Evolutionary conservation across 2,888 invertebrate species (phyloP).

Genomic region (Therioaphis trifolii): DNA sequence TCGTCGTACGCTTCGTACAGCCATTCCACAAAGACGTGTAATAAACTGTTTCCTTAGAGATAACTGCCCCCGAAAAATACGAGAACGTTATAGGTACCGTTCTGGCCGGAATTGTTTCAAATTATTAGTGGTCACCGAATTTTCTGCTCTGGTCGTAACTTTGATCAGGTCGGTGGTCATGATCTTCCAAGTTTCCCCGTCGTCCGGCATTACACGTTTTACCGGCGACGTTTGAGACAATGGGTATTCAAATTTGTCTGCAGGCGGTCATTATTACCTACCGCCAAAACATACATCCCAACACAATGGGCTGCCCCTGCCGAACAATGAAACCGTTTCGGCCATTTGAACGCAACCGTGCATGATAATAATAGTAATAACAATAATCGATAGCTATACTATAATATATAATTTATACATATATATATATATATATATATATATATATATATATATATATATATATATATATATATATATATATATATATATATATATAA

Average conservation of each 20-base stretch:
- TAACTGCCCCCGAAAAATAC: neutral
- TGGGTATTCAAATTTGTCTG: slow-evolving; percentile 55
- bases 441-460: too few species aligned
- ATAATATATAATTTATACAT: neutral
- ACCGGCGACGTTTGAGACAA: slow-evolving; percentile 39
- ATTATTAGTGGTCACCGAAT: too few species aligned
- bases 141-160: neutral
- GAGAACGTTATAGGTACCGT: neutral
- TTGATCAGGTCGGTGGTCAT: neutral
- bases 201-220: neutral
- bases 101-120: too few species aligned
- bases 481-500: too few species aligned
- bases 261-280: slow-evolving; percentile 46
- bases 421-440: too few species aligned
- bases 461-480: too few species aligned
- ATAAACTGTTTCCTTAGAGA: too few species aligned
- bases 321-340: slow-evolving; percentile 52
- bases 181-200: neutral
- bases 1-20: too few species aligned
- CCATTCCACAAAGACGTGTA: too few species aligned
- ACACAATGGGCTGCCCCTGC: slow-evolving; percentile 24
- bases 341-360: slow-evolving; percentile 40
- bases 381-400: slow-evolving; percentile 13
- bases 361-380: slow-evolving; percentile 32
- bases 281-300: slow-evolving; percentile 31